Evolutionary conservation across 2,113 vertebrate genomes (phyloP), one percentile per base, ranked within the genome.

Genomic region (Micronisus gabar): DNA sequence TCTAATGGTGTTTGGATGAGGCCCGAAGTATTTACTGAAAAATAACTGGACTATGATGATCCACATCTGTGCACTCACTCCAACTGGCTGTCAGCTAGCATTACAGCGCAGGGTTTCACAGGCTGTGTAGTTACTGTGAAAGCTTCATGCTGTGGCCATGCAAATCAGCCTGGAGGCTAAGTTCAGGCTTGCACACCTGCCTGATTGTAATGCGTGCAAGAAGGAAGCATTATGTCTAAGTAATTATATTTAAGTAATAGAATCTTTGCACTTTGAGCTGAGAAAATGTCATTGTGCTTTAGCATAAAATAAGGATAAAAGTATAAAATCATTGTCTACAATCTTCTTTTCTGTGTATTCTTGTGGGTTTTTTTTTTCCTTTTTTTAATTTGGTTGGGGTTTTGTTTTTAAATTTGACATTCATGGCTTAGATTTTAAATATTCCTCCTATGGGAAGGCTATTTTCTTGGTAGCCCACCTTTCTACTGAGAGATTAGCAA

Each of bases 401-500:
- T 88, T 81, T 32, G 7, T 4, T 84, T 66, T 83, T 40, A 55
- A 56, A 72, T 72, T 30, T 94, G 25, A 72, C 76, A 52, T 86
- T 91, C 13, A 13, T 78, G 38, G 53, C 55, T 89, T 63, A 38
- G 45, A 79, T 56, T 75, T 95, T 79, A 83, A 85, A 53, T 47
- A 90, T 40, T 76, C 16, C 22, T 81, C 47, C 56, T 79, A 61
- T 48, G 56, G 34, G 34, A 94, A 86, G 30, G 26, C 36, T 48
- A 3, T 91, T 90, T 92, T 82, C 81, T 52, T 59, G 19, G 59
- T 53, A 88, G 56, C 29, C 70, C 53, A 94, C 59, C 50, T 81
- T 95, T 88, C 62, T 72, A 13, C 40, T 25, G 30, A 86, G 87
- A 94, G 58, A 92, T 78, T 86, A 92, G 80, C 92, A 97, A 97